phyloP scores from a whole-genome alignment of 2,113 vertebrate species.

The Neopipo cinnamomea region DNA sequence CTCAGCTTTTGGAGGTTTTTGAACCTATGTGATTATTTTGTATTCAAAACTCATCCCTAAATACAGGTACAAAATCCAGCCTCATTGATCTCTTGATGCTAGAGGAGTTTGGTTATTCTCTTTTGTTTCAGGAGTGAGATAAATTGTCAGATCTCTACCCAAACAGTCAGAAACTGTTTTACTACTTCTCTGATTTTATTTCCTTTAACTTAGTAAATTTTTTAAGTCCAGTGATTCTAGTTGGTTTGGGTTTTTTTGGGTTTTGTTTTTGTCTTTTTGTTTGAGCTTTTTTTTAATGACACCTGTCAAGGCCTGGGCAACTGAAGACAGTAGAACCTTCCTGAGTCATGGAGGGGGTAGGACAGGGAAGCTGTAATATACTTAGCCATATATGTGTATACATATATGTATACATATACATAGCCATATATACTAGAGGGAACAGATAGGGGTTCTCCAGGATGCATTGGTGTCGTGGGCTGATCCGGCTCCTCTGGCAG shows the following conservation, averaged over 20 bases:
- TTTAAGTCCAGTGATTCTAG: not conserved
- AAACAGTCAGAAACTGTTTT: not conserved
- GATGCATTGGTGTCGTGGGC: too few species aligned
- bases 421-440: fast-evolving
- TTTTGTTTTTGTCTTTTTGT: not conserved
- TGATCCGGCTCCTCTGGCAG: too few species aligned
- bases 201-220: not conserved
- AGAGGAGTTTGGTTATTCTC: not conserved
- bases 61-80: not conserved
- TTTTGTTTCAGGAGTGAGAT: not conserved
- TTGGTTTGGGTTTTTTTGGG: not conserved
- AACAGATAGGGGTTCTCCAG: not conserved
- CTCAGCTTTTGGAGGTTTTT: not conserved
- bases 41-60: not conserved
- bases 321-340: not conserved
- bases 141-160: not conserved
- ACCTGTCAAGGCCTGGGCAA: not conserved
- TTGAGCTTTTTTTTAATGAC: not conserved
- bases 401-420: not conserved
- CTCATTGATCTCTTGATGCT: not conserved
- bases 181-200: not conserved
- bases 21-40: not conserved
- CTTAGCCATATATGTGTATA: not conserved
- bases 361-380: not conserved
- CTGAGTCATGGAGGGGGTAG: not conserved